Evolutionary conservation across 2,888 invertebrate genomes (phyloP), one percentile per base, ranked within the genome.

Genomic region (Drosophila pegasa): DNA sequence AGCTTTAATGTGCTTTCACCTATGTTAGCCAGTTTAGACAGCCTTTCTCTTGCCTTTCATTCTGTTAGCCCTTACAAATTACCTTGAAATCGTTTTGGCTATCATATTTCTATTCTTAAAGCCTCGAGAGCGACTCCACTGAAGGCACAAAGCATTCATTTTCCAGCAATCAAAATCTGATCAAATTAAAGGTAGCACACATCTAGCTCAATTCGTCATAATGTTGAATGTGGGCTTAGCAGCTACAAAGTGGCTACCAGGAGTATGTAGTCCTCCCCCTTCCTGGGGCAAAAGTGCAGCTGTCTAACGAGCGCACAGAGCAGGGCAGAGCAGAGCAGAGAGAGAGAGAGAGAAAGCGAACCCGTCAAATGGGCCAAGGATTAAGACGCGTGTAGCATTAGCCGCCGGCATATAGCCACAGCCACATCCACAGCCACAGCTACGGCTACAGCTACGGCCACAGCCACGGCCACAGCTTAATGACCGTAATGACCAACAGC

Each of bases 401-500:
- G 71, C 75, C 77, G 77, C 62, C 72, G 80, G 77, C 77, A 69
- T 31, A 9, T 35, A 20, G 70, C 48, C 61, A 18, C 47, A 27
- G 48, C 31, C 20, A 57, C 38, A 43, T 33, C 22, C 20, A 31
- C 9, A 18, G 55, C 33, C 51, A 51, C 66, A 45, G 50, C 5
- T 6, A 16, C 52, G 20, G 55, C 33, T 47, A 51, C 66, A 45
- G 50, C 5, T 6, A 16, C 52, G 20, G 67, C 73, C 74, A 43
- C 65, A 71, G 80, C 78, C 73, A 41, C 54, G 33, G 70, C 75
- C 74, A 52, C 63, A 78, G 84, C 87, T 80, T 85, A 85, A 88
- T 88, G 88, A 83, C 88, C 85, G 80, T 86, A 88, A 86, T 88
- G 80, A 78, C 84, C 87, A 78, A 72, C 70, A 76, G 70, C 66